These are phyloP conservation scores for Loris lydekkerianus DNA, from an alignment of 2,797 vertebrate species.

Conservation along the genomic window DNA sequence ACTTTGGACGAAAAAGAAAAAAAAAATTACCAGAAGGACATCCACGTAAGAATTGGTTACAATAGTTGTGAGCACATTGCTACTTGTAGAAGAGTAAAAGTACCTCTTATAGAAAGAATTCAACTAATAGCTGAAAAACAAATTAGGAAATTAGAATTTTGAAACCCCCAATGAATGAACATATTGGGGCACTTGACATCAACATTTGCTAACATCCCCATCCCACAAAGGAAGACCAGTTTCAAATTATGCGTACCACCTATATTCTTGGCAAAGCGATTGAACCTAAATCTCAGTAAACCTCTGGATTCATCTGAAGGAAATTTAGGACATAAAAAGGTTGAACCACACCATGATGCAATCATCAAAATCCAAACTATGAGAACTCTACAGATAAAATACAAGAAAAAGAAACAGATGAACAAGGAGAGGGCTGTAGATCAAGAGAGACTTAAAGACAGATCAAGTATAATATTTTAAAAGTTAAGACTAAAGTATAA, in stretches of 20 bases:
- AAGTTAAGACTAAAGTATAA: neutral
- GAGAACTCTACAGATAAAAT: neutral
- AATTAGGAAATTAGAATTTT: constrained; percentile 2
- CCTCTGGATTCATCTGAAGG: neutral
- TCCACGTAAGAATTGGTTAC: neutral
- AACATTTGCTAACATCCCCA: neutral
- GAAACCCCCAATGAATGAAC: neutral
- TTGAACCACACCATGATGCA: neutral
- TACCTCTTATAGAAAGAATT: constrained; percentile 21
- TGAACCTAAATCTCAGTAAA: neutral
- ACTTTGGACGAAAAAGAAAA: neutral
- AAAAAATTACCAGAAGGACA: neutral
- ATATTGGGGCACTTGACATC: neutral
- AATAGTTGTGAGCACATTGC: neutral
- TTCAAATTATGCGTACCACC: neutral
- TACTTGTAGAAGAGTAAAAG: neutral
- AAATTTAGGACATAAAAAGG: constrained; percentile 11
- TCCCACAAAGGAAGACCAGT: neutral
- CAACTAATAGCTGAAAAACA: neutral
- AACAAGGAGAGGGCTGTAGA: neutral
- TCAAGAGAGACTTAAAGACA: neutral
- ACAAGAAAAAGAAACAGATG: neutral
- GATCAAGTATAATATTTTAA: neutral
- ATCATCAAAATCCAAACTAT: neutral
- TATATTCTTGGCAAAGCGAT: neutral